These are phyloP conservation scores for Norana najaformis DNA, from an alignment of 2,888 invertebrate genomes.

Conservation along the genomic window DNA sequence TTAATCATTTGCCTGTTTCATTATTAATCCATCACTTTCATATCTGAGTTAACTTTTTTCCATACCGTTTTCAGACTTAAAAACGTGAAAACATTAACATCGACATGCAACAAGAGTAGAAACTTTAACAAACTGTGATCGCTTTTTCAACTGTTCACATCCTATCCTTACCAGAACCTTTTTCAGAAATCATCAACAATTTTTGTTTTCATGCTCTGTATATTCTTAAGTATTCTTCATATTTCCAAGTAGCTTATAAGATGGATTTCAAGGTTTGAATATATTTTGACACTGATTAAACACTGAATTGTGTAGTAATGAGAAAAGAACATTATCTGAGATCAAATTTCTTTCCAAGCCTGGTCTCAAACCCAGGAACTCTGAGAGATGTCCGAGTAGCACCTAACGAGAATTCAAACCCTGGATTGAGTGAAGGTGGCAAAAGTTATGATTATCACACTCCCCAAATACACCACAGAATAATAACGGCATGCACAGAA, in stretches of 20 bases:
- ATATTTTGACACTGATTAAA: slow-evolving; percentile 13
- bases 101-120: background rate
- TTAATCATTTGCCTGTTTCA: background rate
- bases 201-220: background rate
- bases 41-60: background rate
- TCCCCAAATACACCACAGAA: background rate
- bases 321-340: background rate
- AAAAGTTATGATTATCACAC: background rate
- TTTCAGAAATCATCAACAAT: too few relatives aligned
- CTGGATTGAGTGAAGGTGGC: background rate
- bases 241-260: background rate
- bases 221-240: background rate
- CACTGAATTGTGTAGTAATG: background rate
- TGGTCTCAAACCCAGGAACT: background rate
- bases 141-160: background rate
- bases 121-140: background rate
- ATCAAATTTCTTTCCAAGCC: background rate
- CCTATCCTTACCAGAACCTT: background rate
- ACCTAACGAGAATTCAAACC: background rate
- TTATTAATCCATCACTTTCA: background rate
- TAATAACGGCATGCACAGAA: background rate
- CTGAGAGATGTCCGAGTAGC: background rate
- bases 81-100: background rate
- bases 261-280: background rate
- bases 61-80: background rate